Percentiles rank a stretch among this genome's conserved stretches.
phyloP scores from a whole-genome alignment of 2,888 invertebrate species.

The Tineola bisselliella region DNA sequence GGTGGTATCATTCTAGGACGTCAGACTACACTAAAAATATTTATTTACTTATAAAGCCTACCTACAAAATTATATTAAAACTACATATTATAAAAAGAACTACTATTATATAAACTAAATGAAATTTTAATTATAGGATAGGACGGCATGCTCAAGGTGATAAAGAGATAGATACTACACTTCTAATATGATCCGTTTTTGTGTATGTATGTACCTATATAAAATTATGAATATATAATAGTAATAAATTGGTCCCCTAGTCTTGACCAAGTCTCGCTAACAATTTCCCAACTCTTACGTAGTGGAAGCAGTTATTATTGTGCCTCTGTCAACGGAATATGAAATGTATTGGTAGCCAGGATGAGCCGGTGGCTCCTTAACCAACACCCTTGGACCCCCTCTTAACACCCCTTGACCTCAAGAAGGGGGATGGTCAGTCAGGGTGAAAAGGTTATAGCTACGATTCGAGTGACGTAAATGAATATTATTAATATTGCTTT shows the following conservation, averaged over 20 bases:
- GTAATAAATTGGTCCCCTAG: neutral
- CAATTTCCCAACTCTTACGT: slow-evolving; percentile 13
- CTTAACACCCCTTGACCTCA: slow-evolving; percentile 41
- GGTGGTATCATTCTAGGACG: no score
- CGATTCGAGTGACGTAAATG: slow-evolving; percentile 23
- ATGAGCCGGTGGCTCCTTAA: slow-evolving; percentile 51
- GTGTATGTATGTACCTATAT: no score
- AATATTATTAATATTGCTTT: neutral
- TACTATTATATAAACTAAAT: no score
- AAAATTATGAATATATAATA: neutral
- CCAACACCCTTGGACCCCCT: neutral
- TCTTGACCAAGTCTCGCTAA: slow-evolving; percentile 7
- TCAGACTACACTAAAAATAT: no score
- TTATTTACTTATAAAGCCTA: no score
- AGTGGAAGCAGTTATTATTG: slow-evolving; percentile 53
- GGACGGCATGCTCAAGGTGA: no score
- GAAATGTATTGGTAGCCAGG: slow-evolving; percentile 65
- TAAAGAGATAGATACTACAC: no score
- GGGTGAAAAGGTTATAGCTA: slow-evolving; percentile 23
- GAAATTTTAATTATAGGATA: no score
- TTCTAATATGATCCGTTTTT: no score
- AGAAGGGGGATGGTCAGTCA: slow-evolving; percentile 36
- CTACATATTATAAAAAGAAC: no score
- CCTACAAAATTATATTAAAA: no score
- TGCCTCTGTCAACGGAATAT: slow-evolving; percentile 69